phyloP scores from a whole-genome alignment of 2,797 vertebrate genomes.

The Sciurus vulgaris region DNA sequence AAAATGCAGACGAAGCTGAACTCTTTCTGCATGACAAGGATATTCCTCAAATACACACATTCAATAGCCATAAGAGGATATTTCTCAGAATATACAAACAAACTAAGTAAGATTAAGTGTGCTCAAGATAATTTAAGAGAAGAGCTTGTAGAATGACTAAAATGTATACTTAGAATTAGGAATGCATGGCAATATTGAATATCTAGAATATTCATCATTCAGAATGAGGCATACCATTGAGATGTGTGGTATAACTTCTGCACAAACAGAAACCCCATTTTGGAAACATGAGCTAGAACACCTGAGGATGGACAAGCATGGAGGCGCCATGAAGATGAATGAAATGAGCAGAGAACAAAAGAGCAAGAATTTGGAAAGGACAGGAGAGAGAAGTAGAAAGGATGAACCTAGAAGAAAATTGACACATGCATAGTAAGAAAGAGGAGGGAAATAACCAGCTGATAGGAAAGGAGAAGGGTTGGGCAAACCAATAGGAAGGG shows the following conservation, averaged over 20 bases:
- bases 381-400: too few species aligned
- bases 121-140: neutral
- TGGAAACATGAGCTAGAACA: neutral
- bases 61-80: neutral
- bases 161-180: neutral
- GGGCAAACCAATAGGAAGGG: neutral
- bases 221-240: neutral
- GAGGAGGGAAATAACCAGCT: too few species aligned
- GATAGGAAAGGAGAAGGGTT: rapidly evolving
- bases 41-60: neutral
- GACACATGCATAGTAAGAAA: neutral
- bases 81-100: neutral
- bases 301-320: neutral
- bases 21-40: neutral
- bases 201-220: neutral
- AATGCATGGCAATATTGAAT: neutral
- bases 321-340: neutral
- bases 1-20: neutral
- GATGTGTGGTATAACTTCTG: neutral
- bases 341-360: neutral
- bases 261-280: neutral
- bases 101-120: conserved; percentile 17
- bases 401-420: neutral
- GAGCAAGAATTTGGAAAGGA: neutral
- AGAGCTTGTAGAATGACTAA: neutral